A percentile compares a stretch with the other conserved stretches of the same genome.
Evolutionary conservation across 2,113 vertebrate genomes (phyloP).

Genomic region (Lathamus discolor): DNA sequence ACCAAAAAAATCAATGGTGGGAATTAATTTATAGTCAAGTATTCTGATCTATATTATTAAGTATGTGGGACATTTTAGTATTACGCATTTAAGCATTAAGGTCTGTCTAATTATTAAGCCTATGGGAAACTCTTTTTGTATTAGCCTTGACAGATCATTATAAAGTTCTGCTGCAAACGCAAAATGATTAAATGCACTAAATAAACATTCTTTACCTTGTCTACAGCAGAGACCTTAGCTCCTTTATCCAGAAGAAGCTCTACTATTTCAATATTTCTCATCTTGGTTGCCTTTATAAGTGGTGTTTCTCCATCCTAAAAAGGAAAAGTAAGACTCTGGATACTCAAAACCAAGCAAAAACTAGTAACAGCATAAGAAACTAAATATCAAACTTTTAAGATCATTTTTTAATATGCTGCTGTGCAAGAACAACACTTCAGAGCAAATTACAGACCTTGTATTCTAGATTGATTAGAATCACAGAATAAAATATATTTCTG

Average conservation of each 20-base stretch:
- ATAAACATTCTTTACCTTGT: slow-evolving; percentile 82
- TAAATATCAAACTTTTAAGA: neutral
- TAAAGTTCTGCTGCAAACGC: neutral
- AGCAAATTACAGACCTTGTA: neutral
- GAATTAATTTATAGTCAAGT: neutral
- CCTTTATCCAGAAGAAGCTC: slow-evolving; percentile 96
- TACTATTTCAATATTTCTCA: slow-evolving; percentile 97
- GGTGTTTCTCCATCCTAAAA: slow-evolving; percentile 94
- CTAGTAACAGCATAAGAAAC: neutral
- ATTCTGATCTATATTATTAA: neutral
- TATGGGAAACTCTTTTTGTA: neutral
- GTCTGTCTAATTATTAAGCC: neutral
- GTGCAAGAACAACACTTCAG: neutral
- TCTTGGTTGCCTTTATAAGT: slow-evolving; percentile 97
- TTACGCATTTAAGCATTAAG: neutral
- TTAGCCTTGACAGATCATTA: neutral
- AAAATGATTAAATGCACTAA: neutral
- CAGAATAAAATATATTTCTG: neutral
- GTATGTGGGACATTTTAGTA: neutral
- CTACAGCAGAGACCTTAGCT: slow-evolving; percentile 92
- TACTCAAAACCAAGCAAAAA: neutral
- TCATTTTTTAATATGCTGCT: neutral
- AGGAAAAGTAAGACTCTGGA: neutral
- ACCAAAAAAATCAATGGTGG: neutral
- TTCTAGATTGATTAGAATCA: neutral